Evolutionary conservation across 2,888 invertebrate genomes (phyloP), one percentile per base, ranked within the genome.

Genomic region (Boloria selene): DNA sequence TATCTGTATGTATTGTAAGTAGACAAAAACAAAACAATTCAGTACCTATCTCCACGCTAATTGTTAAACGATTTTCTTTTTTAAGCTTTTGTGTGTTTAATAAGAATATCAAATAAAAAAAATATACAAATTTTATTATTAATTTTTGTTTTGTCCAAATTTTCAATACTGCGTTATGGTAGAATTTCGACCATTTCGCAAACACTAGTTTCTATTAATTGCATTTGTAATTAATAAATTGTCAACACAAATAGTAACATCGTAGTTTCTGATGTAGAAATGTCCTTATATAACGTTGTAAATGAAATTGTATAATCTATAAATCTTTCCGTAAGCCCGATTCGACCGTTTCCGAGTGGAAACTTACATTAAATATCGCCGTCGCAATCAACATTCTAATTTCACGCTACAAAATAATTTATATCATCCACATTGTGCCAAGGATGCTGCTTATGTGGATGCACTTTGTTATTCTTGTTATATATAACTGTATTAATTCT

Each of bases 341-440:
- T 66, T 67, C 55, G 52, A 58, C 64, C 50, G 56, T 61, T 63
- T 67, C 66, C 67, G 52, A 61, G 60, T 69, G 64, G 67, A 67
- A 64, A 64, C 54, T 59, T 64, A 67, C 58, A 56, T 64, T 65
- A 42, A 62, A 64, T 62, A 61, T 59, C 67, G 49, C 58, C 54
- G 44, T 64, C 64, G 64, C 66, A 65, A 68, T 68, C 54, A 68
- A 55, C 62, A 65, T 65, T 65, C 62, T 69, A 65, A 71, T 70
- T 72, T 65, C 66, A 70, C 70, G 64, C 69, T 61, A 58, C 51
- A 65, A 44, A 56, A 60, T 65, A 63, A 65, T 68, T 65, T 63
- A 63, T 65, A 65, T 60, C 61, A 66, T 66, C 50, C 61, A 66
- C 61, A 66, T 61, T 64, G 38, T 64, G 63, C 51, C 31, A 61